Evolutionary conservation across 2,888 invertebrate species (phyloP), one percentile per base, ranked within the genome.

Genomic region (Mermis nigrescens): DNA sequence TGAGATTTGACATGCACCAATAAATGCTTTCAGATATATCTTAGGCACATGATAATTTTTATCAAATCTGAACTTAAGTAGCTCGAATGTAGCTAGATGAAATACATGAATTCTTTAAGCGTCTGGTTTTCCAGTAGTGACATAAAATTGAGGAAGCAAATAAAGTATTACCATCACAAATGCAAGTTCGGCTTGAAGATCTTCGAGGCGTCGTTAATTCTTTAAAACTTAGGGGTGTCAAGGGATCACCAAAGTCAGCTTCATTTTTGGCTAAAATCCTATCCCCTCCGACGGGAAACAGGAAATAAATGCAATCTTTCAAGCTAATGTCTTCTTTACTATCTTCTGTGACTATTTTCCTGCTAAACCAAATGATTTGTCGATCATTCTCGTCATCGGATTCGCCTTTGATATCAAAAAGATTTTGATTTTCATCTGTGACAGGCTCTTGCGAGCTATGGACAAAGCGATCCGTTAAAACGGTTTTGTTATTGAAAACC

Each of bases 251-350:
- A 62, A 67, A 68, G 61, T 70, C 69, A 4, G 61, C 62, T 31
- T 63, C 61, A 56, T 66, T 67, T 19, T 68, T 62, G 31, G 71
- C 70, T 22, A 70, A 60, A 19, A 71, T 68, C 19, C 71, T 63
- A 31, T 70, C 68, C 1, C 71, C 71, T 29, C 69, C 69, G 51
- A 71, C 64, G 51, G 71, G 71, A 64, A 66, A 71, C 54, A 71
- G 61, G 63, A 68, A 72, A 63, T 69, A 67, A 60, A 66, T 67
- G 62, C 71, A 71, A 15, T 61, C 56, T 48, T 68, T 60, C 15
- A 71, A 63, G 19, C 67, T 64, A 31, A 68, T 64, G 58, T 71
- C 71, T 15, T 72, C 69, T 32, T 63, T 60, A 22, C 62, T 64
- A 62, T 71, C 71, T 28, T 63, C 61, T 0, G 69, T 64, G 24